Conservation (phyloP, 1,140 invertebrate species). For the Anastrepha obliqua region DNA sequence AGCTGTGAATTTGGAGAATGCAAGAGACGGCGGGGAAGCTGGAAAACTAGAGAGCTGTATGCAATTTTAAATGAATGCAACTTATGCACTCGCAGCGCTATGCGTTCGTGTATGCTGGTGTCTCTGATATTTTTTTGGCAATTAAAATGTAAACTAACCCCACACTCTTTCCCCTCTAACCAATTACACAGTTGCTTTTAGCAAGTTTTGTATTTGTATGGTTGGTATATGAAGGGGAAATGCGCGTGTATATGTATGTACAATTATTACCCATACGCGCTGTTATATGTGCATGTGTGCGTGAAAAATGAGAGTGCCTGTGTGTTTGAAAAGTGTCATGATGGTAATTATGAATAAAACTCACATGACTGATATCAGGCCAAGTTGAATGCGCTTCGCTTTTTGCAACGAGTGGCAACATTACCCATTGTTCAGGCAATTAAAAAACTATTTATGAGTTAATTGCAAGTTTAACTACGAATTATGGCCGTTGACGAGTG, state of each 20-base stretch:
- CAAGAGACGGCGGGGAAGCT: not conserved
- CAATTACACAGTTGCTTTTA: not conserved
- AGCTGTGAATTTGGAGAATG: not conserved
- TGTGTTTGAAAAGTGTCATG: not conserved
- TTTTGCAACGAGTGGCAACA: conserved; percentile 35
- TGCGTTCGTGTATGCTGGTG: not conserved
- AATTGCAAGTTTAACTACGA: conserved; percentile 48
- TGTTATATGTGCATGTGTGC: not conserved
- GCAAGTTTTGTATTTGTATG: not conserved
- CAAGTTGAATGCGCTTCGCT: conserved; percentile 50
- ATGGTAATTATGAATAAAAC: conserved; percentile 8
- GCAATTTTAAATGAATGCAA: conserved; percentile 50
- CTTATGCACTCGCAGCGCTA: conserved; percentile 35
- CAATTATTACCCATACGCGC: too few species aligned
- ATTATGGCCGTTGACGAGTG: conserved; percentile 31
- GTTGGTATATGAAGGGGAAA: not conserved
- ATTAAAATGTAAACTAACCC: conserved; percentile 30
- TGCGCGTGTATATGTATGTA: too few species aligned
- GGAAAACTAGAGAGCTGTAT: not conserved
- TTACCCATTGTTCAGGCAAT: conserved; percentile 35
- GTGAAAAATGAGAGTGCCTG: not conserved
- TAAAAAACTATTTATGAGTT: conserved; percentile 53
- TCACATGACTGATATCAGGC: conserved; percentile 48
- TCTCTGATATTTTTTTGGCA: conserved; percentile 20
- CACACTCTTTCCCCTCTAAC: not conserved